A percentile compares a stretch with the other conserved stretches of the same genome.
Evolutionary conservation across 2,113 vertebrate genomes (phyloP).

Genomic region (Rutilus rutilus): DNA sequence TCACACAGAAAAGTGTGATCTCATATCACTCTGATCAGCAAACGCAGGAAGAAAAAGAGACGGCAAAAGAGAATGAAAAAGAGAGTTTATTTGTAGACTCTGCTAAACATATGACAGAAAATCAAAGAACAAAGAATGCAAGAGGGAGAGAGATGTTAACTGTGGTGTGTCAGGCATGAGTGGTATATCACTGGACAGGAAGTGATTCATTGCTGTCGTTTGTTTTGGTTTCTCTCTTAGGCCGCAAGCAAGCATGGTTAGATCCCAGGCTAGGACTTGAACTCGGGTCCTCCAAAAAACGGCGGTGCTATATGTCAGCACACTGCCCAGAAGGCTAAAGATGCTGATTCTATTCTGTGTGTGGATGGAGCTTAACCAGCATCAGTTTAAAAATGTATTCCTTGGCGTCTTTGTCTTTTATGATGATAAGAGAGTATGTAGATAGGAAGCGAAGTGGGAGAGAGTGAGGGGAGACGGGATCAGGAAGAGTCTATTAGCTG

Average conservation of each 20-base stretch:
- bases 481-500: too few relatives aligned
- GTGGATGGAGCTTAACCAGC: too few relatives aligned
- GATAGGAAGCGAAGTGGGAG: too few relatives aligned
- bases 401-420: too few relatives aligned
- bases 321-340: too few relatives aligned
- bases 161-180: slow-evolving; percentile 16
- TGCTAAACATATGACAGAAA: slow-evolving; percentile 7
- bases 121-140: not conserved
- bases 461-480: too few relatives aligned
- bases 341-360: too few relatives aligned
- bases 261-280: too few relatives aligned
- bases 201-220: slow-evolving; percentile 22
- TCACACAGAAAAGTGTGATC: slow-evolving; percentile 60
- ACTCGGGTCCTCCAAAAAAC: too few relatives aligned
- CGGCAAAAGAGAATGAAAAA: not conserved
- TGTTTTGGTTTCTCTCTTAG: slow-evolving; percentile 35
- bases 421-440: too few relatives aligned
- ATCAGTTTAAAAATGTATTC: too few relatives aligned
- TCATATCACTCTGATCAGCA: slow-evolving; percentile 31
- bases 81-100: not conserved
- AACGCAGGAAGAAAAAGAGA: not conserved
- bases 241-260: not conserved
- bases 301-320: too few relatives aligned
- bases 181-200: slow-evolving; percentile 10
- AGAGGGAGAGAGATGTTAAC: not conserved